phyloP scores from a whole-genome alignment of 2,113 vertebrate genomes.

The Egretta garzetta region DNA sequence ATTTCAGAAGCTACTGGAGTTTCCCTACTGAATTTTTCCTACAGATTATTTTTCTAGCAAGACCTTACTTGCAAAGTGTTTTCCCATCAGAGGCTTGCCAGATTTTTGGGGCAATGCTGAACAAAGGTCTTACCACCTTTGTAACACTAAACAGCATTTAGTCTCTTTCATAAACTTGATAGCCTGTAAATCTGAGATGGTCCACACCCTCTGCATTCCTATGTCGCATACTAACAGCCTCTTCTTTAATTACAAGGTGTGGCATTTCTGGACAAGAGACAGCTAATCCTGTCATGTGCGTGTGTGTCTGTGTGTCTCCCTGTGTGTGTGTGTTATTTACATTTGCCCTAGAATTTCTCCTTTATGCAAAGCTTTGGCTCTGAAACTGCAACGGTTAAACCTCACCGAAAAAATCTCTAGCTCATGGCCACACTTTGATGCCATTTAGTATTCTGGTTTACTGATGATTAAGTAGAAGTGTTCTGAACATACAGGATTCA shows the following conservation, averaged over 20 bases:
- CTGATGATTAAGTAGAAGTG: background rate
- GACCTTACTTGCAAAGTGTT: conserved; percentile 70
- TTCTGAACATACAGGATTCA: background rate
- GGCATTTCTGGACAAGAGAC: conserved; percentile 68
- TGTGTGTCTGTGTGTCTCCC: background rate
- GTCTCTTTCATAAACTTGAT: conserved; percentile 59
- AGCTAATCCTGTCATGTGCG: conserved; percentile 41
- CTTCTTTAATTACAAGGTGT: conserved; percentile 78
- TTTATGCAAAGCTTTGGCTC: conserved; percentile 19
- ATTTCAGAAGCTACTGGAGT: conserved; percentile 12
- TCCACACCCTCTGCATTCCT: conserved; percentile 67
- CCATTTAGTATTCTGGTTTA: background rate
- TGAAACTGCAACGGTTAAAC: conserved; percentile 5
- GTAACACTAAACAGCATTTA: conserved; percentile 58
- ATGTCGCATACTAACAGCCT: conserved; percentile 59
- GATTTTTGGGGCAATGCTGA: conserved; percentile 51
- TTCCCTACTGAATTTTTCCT: conserved; percentile 52
- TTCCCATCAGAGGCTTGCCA: conserved; percentile 45
- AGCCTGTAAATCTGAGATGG: conserved; percentile 41
- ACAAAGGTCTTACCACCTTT: conserved; percentile 66
- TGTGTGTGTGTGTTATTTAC: conserved; percentile 35
- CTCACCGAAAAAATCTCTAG: background rate
- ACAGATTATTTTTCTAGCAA: conserved; percentile 57
- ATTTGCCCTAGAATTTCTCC: conserved; percentile 36
- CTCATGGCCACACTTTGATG: conserved; percentile 51